These are phyloP conservation scores for Eubasilissa splendida DNA, from an alignment of 2,888 invertebrate genomes.

Conservation along the genomic window DNA sequence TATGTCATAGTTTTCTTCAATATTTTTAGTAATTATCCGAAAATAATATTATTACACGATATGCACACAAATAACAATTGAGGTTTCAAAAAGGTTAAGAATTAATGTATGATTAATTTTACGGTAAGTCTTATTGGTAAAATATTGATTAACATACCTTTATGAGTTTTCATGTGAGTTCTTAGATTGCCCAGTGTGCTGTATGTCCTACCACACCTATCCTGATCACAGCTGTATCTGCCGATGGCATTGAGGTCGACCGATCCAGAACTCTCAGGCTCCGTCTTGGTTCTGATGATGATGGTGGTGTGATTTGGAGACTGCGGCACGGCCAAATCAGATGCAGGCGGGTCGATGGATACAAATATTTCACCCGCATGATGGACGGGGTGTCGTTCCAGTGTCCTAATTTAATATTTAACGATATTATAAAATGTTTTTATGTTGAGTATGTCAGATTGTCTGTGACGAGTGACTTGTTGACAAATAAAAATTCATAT, in stretches of 20 bases:
- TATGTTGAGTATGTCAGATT: not conserved
- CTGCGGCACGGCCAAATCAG: slow-evolving; percentile 74
- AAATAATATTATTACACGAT: too few species aligned
- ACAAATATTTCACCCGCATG: slow-evolving; percentile 78
- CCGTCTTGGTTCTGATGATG: slow-evolving; percentile 75
- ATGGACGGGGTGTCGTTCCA: slow-evolving; percentile 77
- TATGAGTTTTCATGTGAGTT: slow-evolving; percentile 96
- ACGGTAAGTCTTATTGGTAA: not conserved
- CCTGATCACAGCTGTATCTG: slow-evolving; percentile 85
- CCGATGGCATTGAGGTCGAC: slow-evolving; percentile 39
- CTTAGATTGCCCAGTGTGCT: slow-evolving; percentile 95
- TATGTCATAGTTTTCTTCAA: too few species aligned
- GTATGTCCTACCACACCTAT: slow-evolving; percentile 90
- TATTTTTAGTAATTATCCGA: too few species aligned
- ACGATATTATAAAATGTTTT: not conserved
- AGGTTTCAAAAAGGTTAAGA: too few species aligned
- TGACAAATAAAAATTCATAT: too few species aligned
- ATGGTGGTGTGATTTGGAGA: slow-evolving; percentile 80
- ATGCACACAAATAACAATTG: too few species aligned
- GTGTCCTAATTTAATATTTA: slow-evolving; percentile 72
- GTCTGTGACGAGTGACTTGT: too few species aligned
- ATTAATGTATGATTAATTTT: too few species aligned
- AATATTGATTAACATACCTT: slow-evolving; percentile 75
- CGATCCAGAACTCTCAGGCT: slow-evolving; percentile 62
- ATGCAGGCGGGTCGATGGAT: slow-evolving; percentile 79